Base-by-base conservation (phyloP, 2,888 invertebrate species). In the Pedicia rivosa region DNA sequence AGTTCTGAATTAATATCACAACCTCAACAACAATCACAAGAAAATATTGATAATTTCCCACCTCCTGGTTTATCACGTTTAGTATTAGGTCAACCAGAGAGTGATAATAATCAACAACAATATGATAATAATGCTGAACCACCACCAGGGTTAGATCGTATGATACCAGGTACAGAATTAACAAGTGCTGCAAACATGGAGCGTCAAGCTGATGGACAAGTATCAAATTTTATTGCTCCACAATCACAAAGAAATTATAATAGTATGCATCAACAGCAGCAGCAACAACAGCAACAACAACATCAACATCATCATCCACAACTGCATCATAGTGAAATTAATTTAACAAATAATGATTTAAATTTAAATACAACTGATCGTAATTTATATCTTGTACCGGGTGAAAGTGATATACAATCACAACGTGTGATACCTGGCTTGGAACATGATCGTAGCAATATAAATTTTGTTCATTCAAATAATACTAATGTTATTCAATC, bases 31-130 rank as follows among this genome's bases (percentile, higher is more conserved):
- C 22, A 33, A 15, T 26, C 27, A 14, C 31, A 38, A 31, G 58
- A 57, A 42, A 44, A 49, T 7, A 28, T 35, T 40, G 67, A 70
- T 44, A 61, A 63, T 39, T 59, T 68, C 42, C 74, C 74, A 2
- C 74, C 75, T 3, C 72, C 74, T 0, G 76, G 76, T 0, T 50
- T 75, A 8, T 69, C 74, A 10, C 62, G 78, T 44, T 65, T 77
- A 64, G 77, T 75, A 3, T 62, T 77, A 1, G 78, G 78, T 1
- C 73, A 74, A 50, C 70, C 72, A 32, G 75, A 76, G 47, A 49
- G 65, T 20, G 68, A 65, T 46, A 66, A 64, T 41, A 58, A 52
- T 37, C 61, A 45, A 12, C 35, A 40, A 20, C 19, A 35, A 9
- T 26, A 19, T 7, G 30, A 35, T 5, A 26, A 28, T 30, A 27